These are phyloP conservation scores for Sitta carolinensis DNA, from an alignment of 2,797 vertebrate genomes.

Conservation along the genomic window DNA sequence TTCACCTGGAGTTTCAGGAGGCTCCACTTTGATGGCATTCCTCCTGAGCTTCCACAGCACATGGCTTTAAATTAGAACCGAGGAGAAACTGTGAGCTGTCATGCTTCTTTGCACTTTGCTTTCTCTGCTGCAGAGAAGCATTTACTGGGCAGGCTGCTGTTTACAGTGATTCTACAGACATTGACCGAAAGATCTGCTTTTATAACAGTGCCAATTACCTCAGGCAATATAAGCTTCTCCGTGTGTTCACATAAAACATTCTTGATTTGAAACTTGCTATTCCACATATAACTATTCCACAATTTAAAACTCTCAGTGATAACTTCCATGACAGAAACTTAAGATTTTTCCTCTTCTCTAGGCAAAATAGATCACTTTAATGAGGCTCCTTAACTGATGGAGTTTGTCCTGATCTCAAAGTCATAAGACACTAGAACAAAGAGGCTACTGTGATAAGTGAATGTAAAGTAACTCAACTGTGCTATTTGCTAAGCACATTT, in stretches of 20 bases:
- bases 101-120: background rate
- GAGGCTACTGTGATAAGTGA: background rate
- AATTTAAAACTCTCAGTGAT: background rate
- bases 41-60: background rate
- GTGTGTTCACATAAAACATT: background rate
- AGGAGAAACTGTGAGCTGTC: background rate
- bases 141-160: rapidly evolving
- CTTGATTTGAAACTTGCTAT: background rate
- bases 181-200: background rate
- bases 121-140: background rate
- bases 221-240: rapidly evolving
- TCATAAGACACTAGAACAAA: background rate
- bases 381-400: background rate
- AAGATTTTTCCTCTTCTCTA: background rate
- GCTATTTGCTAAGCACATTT: background rate
- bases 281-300: background rate
- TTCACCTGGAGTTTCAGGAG: background rate
- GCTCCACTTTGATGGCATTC: background rate
- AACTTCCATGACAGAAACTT: background rate
- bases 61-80: rapidly evolving
- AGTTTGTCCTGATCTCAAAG: background rate
- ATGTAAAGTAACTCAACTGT: background rate
- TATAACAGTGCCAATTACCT: background rate
- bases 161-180: background rate
- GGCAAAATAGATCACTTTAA: background rate